Percentiles rank a stretch among this genome's conserved stretches.
Conservation (phyloP, 2,113 vertebrate genomes). For the Ornithorhynchus anatinus region DNA sequence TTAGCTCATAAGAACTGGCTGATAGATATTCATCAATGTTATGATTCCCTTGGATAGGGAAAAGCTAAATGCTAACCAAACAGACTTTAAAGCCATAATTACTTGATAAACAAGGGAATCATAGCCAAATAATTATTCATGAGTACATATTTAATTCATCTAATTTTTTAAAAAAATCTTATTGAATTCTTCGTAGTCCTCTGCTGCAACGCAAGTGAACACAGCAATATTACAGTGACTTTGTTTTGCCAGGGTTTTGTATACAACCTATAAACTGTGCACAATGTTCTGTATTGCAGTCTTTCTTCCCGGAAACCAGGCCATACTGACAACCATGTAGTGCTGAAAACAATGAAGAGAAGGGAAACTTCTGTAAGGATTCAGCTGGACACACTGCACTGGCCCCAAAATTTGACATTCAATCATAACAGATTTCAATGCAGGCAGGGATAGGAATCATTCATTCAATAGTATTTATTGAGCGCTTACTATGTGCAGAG, state of each 20-base stretch:
- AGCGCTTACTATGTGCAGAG: too few relatives aligned
- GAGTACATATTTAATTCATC: conserved; percentile 65
- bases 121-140: conserved; percentile 72
- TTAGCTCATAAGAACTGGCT: conserved; percentile 70
- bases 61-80: conserved; percentile 76
- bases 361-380: too few relatives aligned
- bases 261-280: conserved; percentile 12
- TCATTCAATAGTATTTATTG: too few relatives aligned
- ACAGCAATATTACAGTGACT: background rate
- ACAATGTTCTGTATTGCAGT: background rate
- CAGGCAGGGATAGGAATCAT: too few relatives aligned
- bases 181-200: conserved; percentile 32
- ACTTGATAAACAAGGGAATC: conserved; percentile 77
- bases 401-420: too few relatives aligned
- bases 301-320: conserved; percentile 22
- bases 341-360: too few relatives aligned
- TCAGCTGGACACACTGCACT: too few relatives aligned
- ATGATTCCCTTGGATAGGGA: conserved; percentile 73
- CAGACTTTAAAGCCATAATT: conserved; percentile 80
- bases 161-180: conserved; percentile 13
- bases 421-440: too few relatives aligned
- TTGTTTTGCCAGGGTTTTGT: conserved; percentile 9
- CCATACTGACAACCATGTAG: too few relatives aligned
- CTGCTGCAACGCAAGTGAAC: conserved; percentile 49
- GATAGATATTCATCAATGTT: conserved; percentile 80